A percentile compares a stretch with the other conserved stretches of the same genome.
These are phyloP conservation scores for Phania funesta DNA, from an alignment of 2,888 invertebrate genomes.

Conservation along the genomic window DNA sequence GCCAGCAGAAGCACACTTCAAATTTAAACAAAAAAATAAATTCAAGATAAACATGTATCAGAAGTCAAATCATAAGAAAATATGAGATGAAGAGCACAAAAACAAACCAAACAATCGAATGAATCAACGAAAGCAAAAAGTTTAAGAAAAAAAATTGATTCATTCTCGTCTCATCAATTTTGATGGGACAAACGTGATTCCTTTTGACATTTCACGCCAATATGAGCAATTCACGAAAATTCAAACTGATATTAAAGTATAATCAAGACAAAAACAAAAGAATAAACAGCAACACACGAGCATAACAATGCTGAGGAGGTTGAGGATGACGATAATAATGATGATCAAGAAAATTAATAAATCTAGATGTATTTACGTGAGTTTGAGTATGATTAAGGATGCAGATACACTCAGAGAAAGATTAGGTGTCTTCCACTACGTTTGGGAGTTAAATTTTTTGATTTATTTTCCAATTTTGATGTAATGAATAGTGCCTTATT, in stretches of 20 bases:
- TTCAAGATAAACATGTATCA: conserved; percentile 56
- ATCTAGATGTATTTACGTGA: conserved; percentile 52
- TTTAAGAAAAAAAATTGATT: conserved; percentile 54
- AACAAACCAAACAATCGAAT: conserved; percentile 25
- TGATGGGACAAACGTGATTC: conserved; percentile 68
- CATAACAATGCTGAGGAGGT: not conserved
- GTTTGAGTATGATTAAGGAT: conserved; percentile 4
- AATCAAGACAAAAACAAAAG: conserved; percentile 56
- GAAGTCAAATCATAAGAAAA: conserved; percentile 62
- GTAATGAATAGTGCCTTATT: too few species aligned
- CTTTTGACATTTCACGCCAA: conserved; percentile 70
- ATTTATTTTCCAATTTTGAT: too few species aligned
- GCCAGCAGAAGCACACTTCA: conserved; percentile 47
- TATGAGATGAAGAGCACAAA: conserved; percentile 32
- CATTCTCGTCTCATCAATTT: conserved; percentile 73
- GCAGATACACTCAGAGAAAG: conserved; percentile 9
- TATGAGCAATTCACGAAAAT: conserved; percentile 68
- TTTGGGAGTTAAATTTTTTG: too few species aligned
- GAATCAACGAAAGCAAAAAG: not conserved
- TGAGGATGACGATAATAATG: conserved; percentile 37
- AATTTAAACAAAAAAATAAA: conserved; percentile 5
- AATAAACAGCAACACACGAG: conserved; percentile 36
- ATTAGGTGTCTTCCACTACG: not conserved
- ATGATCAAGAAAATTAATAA: conserved; percentile 57
- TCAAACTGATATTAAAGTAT: conserved; percentile 67